Evolutionary conservation across 2,888 invertebrate species (phyloP), one percentile per base, ranked within the genome.

Genomic region (Eucera pruinosa): DNA sequence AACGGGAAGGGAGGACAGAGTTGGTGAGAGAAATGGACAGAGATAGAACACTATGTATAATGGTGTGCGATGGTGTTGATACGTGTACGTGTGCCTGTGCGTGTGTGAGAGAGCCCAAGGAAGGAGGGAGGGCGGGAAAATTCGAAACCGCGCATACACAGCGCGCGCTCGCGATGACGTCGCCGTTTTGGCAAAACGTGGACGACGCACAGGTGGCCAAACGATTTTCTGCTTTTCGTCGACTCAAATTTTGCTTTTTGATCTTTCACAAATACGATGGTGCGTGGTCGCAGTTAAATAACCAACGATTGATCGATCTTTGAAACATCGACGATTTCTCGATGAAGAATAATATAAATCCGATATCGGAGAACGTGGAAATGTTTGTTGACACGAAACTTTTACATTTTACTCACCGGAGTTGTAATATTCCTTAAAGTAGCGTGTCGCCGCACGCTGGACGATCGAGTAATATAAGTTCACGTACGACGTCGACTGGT

Each of bases 381-480:
- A n/a, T n/a, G n/a, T n/a, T n/a, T n/a, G n/a, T n/a, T n/a, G n/a
- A n/a, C n/a, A n/a, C n/a, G n/a, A n/a, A n/a, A n/a, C n/a, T n/a
- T n/a, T n/a, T n/a, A n/a, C n/a, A n/a, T n/a, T n/a, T n/a, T 84
- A 83, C 79, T 84, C 80, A 95, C 95, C 95, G 92, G 95, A 94
- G 87, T 94, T 94, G 93, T 95, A 95, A 90, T 95, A 95, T 91
- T 95, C 95, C 94, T 95, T 95, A 88, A 95, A 92, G 90, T 95
- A 95, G 91, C 95, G 95, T 91, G 95, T 93, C 86, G 95, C 95
- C 83, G 95, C 95, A 87, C 95, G 94, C 93, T 95, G 95, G 93
- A 95, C 95, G 92, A 95, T 95, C 87, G 95, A 95, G 93, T 95
- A 95, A 93, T 95, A 95, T 88, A 95, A 93, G 93, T 95, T 95